Evolutionary conservation across 64 coral and sea anemone species (phyloP).

Genomic region (Acropora yongei): DNA sequence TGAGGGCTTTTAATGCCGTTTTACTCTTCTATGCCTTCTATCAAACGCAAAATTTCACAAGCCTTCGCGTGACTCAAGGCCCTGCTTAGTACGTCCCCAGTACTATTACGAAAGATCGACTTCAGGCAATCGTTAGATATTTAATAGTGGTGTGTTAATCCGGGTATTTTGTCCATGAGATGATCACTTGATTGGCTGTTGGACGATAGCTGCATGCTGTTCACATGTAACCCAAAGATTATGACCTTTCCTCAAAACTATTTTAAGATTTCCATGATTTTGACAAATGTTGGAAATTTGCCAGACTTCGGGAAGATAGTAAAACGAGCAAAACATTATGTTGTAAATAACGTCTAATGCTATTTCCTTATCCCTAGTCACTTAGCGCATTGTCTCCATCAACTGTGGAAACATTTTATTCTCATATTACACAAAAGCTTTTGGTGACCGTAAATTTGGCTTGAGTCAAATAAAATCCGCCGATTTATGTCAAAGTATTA

Average conservation of each 20-base stretch:
- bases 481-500: no score
- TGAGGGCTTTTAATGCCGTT: slow-evolving; percentile 24
- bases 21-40: slow-evolving; percentile 4
- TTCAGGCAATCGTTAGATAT: neutral
- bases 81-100: no score
- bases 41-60: neutral
- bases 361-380: no score
- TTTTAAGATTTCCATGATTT: neutral
- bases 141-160: neutral
- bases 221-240: neutral
- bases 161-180: neutral
- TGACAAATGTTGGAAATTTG: neutral
- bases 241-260: neutral
- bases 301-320: no score
- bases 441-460: no score
- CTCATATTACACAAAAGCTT: neutral
- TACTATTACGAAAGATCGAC: neutral
- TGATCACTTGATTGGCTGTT: neutral
- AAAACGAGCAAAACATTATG: no score
- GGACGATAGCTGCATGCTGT: neutral
- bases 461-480: no score
- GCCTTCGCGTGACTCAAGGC: neutral
- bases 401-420: no score
- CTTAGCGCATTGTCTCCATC: no score
- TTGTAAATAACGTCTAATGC: no score